Base-by-base conservation (phyloP, 2,113 vertebrate genomes). In the Ptilorrhoa leucosticta region DNA sequence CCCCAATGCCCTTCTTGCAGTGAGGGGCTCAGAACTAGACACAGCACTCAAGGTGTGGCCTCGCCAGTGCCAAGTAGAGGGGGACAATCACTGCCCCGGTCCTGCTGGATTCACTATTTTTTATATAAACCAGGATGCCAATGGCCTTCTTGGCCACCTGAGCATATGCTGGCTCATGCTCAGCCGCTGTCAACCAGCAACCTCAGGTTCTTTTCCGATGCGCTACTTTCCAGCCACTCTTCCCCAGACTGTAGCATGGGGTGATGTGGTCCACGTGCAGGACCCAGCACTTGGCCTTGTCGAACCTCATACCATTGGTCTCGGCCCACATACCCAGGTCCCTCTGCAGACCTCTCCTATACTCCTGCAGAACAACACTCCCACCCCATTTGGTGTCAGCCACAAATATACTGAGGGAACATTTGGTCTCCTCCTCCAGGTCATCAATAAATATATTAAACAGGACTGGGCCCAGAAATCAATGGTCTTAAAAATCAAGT, bases 11-110 rank as follows among this genome's bases (percentile, higher is more conserved):
- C 6, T 64, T 37, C 48, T 10, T 57, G 48, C 11, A 35, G 33
- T 21, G 19, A 51, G 1, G 1, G 27, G 18, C 2, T 3, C 13
- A 28, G 44, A 50, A 44, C 5, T 44, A 13, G 33, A 33, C 51
- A 39, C 1, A 44, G 5, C 18, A 73, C 15, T 51, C 0, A 0
- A 57, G 33, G 0, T 37, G 22, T 27, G 23, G 22, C 27, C 37
- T 66, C 2, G 1, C 15, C 33, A 73, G 44, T 20, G 51, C 8
- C 15, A 11, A 45, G 23, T 24, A 45, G 4, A 58, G 13, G 4
- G 18, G 33, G 10, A 27, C 2, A 39, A 51, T 39, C 13, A 8
- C 51, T 81, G 7, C 9, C 28, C 15, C 60, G 11, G 4, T 75
- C 11, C 33, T 73, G 19, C 13, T 44, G 44, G 23, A 4, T 37